Conservation (phyloP, 2,888 invertebrate genomes). For the Drosophila melanosoma region DNA sequence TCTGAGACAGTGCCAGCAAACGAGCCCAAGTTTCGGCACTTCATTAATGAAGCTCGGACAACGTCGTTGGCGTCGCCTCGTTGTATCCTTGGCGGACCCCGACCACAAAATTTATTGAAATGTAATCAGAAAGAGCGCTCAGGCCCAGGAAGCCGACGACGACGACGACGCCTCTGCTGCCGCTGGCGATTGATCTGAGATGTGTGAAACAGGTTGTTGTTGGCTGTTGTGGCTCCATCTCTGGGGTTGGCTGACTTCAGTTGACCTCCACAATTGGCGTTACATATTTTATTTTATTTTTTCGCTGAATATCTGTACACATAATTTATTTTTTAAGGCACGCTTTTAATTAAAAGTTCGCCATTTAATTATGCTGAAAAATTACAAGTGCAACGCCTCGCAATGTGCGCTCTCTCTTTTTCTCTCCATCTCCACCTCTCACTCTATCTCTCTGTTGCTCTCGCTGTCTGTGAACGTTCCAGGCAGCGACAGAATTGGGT, state of each 20-base stretch:
- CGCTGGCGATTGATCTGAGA: conserved; percentile 35
- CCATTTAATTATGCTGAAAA: conserved; percentile 59
- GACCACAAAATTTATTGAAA: conserved; percentile 61
- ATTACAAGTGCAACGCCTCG: conserved; percentile 60
- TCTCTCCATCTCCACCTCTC: too few species aligned
- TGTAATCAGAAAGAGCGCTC: conserved; percentile 50
- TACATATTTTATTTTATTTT: conserved; percentile 47
- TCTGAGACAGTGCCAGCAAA: conserved; percentile 32
- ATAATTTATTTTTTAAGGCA: conserved; percentile 52
- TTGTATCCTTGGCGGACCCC: conserved; percentile 67
- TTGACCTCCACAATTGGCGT: conserved; percentile 72
- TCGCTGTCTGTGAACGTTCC: neutral
- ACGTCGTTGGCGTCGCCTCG: conserved; percentile 28
- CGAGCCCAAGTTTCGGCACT: conserved; percentile 78
- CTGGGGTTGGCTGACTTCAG: conserved; percentile 56
- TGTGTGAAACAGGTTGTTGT: conserved; percentile 71
- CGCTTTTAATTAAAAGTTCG: conserved; percentile 67
- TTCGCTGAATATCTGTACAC: conserved; percentile 18
- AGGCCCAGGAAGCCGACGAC: conserved; percentile 48
- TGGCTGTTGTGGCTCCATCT: conserved; percentile 16
- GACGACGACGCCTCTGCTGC: neutral
- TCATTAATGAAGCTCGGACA: conserved; percentile 73
- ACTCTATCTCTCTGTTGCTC: conserved; percentile 15
- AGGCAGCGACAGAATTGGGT: conserved; percentile 79
- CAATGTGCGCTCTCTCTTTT: conserved; percentile 12